Conservation (phyloP, 1,140 invertebrate species). For the Aphaenogaster rudis region DNA sequence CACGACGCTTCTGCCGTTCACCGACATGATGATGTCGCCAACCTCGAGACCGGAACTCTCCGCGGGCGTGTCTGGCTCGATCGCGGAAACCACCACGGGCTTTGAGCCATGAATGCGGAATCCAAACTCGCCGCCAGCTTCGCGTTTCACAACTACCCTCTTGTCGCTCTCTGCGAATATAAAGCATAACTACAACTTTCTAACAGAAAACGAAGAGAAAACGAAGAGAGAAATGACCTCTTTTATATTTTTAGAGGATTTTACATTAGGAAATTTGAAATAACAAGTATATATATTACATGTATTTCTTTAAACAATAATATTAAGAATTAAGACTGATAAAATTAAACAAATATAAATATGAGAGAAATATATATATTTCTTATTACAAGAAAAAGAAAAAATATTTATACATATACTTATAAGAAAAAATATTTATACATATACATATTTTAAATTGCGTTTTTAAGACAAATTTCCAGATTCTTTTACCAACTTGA, state of each 20-base stretch:
- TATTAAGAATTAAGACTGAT: no score
- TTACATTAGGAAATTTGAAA: not conserved
- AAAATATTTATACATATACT: no score
- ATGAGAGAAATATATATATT: not conserved
- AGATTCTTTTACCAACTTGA: not conserved
- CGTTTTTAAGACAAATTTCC: not conserved
- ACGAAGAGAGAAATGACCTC: not conserved
- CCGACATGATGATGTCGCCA: constrained; percentile 96
- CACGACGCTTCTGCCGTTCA: constrained; percentile 95
- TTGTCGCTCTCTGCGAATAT: constrained; percentile 94
- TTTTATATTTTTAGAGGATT: not conserved
- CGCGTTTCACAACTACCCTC: constrained; percentile 92
- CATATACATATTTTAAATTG: not conserved
- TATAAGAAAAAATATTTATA: not conserved
- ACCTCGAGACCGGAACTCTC: constrained; percentile 96
- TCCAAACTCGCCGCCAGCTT: constrained; percentile 95
- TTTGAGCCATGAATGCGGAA: constrained; percentile 98
- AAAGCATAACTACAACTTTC: not conserved
- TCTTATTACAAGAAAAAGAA: not conserved
- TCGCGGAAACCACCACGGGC: constrained; percentile 97
- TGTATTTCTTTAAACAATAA: no score
- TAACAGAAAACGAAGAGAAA: not conserved
- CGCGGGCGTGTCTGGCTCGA: constrained; percentile 96
- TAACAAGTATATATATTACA: not conserved
- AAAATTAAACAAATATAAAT: no score